Base-by-base conservation (phyloP, 2,888 invertebrate species). In the Eupithecia tripunctaria region DNA sequence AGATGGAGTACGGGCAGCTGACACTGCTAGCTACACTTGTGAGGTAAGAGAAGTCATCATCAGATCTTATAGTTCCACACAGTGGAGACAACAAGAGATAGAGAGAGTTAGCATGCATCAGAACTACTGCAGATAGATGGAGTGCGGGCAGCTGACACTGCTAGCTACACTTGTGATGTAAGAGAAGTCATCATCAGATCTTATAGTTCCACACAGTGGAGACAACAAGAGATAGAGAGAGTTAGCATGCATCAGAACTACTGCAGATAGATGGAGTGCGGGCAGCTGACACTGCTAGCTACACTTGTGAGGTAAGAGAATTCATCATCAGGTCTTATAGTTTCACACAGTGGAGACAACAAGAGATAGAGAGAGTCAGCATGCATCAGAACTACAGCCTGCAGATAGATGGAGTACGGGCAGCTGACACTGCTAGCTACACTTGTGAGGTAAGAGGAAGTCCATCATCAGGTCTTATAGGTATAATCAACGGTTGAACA, bases 11-110 rank as follows among this genome's bases (percentile, higher is more conserved):
- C 88, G 92, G 36, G 93, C 95, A 0, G 85, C 88, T 14, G 97
- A 97, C 81, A 95, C 96, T 0, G 97, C 96, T 0, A 95, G 95
- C 78, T 97, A 97, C 80, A 95, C 95, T 12, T 97, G 97, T 79
- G 96, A 96, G 91, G 96, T 95, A 29, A 32, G 32, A 32, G 29
- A n/a, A n/a, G n/a, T n/a, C n/a, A n/a, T n/a, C n/a, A n/a, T n/a
- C n/a, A n/a, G n/a, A n/a, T n/a, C n/a, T n/a, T n/a, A n/a, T n/a
- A n/a, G n/a, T n/a, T n/a, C n/a, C n/a, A n/a, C n/a, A 96, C 86
- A 96, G 95, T 66, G 88, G 91, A 36, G 94, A 95, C 72, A 89
- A 2, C 90, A 8, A 2, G 38, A 36, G 38, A 38, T 21, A 6
- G 38, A 38, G 36, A 92, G 96, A 32, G 91, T 96, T 62, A 92